A percentile compares a stretch with the other conserved stretches of the same genome.
Conservation (phyloP, 2,113 vertebrate genomes). For the Hippolais icterina region DNA sequence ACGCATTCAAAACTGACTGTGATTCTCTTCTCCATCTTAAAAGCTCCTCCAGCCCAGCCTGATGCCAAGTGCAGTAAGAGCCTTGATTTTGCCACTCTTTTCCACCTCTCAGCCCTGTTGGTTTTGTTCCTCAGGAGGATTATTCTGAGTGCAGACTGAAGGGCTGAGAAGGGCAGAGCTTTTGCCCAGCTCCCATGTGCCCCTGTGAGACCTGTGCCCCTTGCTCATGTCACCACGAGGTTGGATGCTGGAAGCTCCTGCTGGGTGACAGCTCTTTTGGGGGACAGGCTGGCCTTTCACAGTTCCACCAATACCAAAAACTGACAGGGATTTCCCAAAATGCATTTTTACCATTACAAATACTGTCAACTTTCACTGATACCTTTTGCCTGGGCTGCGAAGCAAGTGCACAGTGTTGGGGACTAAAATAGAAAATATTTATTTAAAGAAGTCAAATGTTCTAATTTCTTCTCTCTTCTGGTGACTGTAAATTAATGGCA, state of each 20-base stretch:
- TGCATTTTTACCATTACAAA: not conserved
- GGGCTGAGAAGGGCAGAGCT: not conserved
- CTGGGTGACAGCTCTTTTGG: not conserved
- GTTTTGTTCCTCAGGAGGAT: not conserved
- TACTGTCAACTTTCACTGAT: rapidly evolving
- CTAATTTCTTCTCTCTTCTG: not conserved
- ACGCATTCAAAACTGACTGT: not conserved
- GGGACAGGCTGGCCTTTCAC: not conserved
- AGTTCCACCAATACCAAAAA: not conserved
- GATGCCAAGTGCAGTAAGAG: not conserved
- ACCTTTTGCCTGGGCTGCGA: not conserved
- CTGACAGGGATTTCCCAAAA: not conserved
- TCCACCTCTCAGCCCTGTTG: not conserved
- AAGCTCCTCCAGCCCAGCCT: not conserved
- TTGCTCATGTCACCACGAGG: not conserved
- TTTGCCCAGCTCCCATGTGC: not conserved
- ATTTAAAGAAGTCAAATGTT: not conserved
- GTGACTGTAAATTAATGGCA: not conserved
- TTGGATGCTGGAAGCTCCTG: not conserved
- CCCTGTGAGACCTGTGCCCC: not conserved
- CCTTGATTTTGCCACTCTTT: not conserved
- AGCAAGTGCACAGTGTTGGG: not conserved
- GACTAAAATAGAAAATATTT: not conserved
- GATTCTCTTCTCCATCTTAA: not conserved
- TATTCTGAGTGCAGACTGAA: not conserved